These are phyloP conservation scores for Cygnus atratus DNA, from an alignment of 2,113 vertebrate genomes.

Conservation along the genomic window DNA sequence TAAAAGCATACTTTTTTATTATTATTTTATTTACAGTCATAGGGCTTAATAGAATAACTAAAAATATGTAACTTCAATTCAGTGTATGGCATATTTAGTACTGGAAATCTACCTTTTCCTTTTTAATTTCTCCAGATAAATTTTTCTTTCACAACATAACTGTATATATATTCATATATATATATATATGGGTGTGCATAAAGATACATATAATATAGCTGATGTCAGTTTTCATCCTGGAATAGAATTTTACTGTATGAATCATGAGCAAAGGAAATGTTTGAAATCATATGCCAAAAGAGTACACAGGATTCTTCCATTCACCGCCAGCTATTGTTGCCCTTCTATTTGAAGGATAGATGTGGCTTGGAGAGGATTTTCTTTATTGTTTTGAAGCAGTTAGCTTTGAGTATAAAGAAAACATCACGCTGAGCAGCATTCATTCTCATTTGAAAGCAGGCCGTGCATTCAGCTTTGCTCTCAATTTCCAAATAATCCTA, in stretches of 20 bases:
- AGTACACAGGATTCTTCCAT: neutral
- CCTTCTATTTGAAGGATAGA: neutral
- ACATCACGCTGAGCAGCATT: constrained; percentile 11
- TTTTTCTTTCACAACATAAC: neutral
- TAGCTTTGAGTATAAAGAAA: constrained; percentile 24
- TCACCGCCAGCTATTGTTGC: neutral
- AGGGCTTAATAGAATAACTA: neutral
- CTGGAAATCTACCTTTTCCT: neutral
- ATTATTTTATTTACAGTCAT: neutral
- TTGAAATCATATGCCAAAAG: neutral
- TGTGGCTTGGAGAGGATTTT: neutral
- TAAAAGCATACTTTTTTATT: accelerated
- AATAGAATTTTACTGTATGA: neutral
- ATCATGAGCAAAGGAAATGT: neutral
- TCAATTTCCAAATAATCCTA: constrained; percentile 23
- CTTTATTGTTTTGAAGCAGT: constrained; percentile 38
- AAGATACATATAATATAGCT: neutral
- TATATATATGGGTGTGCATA: neutral
- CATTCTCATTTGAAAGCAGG: constrained; percentile 43
- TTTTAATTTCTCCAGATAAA: neutral
- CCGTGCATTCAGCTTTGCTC: constrained; percentile 36
- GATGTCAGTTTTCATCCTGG: neutral
- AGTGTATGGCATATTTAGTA: neutral
- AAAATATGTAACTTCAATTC: neutral
- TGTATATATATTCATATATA: neutral